A percentile compares a stretch with the other conserved stretches of the same genome.
Evolutionary conservation across 2,888 invertebrate species (phyloP).

Genomic region (Rambutsinella grinnellia): DNA sequence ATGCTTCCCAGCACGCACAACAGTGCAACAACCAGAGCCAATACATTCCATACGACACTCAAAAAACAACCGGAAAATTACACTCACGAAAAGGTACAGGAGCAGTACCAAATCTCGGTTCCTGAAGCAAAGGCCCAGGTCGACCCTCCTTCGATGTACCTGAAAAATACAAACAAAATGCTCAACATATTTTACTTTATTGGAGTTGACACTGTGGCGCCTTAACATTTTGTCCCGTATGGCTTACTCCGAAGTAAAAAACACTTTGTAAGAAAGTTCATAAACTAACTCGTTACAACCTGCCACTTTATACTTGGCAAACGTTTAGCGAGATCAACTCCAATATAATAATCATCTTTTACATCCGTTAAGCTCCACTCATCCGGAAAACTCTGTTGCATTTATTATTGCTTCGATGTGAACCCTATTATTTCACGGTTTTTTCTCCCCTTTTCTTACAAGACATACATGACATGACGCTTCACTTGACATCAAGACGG

Average conservation of each 20-base stretch:
- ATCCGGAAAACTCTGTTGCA: conserved; percentile 52
- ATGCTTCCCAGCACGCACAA: conserved; percentile 50
- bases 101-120: conserved; percentile 88
- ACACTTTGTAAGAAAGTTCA: too few relatives aligned
- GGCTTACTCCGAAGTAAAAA: too few relatives aligned
- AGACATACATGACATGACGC: conserved; percentile 28
- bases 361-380: conserved; percentile 51
- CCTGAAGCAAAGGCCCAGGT: conserved; percentile 88
- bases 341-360: conserved; percentile 47
- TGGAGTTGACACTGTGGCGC: not conserved
- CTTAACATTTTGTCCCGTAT: too few relatives aligned
- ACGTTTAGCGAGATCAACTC: conserved; percentile 25
- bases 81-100: conserved; percentile 80
- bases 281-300: too few relatives aligned
- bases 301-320: conserved; percentile 7
- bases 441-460: not conserved
- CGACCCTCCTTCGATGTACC: conserved; percentile 69
- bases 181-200: not conserved
- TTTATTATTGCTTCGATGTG: conserved; percentile 42
- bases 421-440: not conserved
- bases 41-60: conserved; percentile 6
- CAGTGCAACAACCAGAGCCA: conserved; percentile 12
- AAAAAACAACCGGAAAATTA: conserved; percentile 51
- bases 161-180: conserved; percentile 38
- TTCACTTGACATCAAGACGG: conserved; percentile 25